A percentile compares a stretch with the other conserved stretches of the same genome.
Conservation (phyloP, 2,888 invertebrate species). For the Lissocephala sabroskyi region DNA sequence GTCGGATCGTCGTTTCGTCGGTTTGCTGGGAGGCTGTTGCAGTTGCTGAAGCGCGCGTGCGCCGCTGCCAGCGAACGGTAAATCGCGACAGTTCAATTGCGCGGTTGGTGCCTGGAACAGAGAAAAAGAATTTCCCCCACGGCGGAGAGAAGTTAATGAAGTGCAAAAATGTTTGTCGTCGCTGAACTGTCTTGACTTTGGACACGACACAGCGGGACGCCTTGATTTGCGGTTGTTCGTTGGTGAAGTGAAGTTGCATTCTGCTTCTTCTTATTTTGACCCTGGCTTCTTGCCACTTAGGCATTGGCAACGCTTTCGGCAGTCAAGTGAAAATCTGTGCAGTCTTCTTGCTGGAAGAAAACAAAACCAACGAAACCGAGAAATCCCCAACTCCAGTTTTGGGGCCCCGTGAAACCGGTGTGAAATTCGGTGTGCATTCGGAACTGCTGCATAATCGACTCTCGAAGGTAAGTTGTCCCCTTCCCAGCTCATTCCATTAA, state of each 20-base stretch:
- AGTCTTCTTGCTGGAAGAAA: slow-evolving; percentile 18
- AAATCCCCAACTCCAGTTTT: too few relatives aligned
- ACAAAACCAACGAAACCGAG: slow-evolving; percentile 7
- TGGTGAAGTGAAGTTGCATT: background rate
- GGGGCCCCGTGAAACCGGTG: too few relatives aligned
- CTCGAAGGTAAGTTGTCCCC: too few relatives aligned
- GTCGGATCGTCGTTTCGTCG: slow-evolving; percentile 11
- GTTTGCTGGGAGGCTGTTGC: slow-evolving; percentile 5
- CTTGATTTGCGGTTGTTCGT: slow-evolving; percentile 45
- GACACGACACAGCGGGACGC: slow-evolving; percentile 24
- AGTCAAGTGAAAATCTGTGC: slow-evolving; percentile 48
- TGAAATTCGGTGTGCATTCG: slow-evolving; percentile 10
- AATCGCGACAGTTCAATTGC: slow-evolving; percentile 21
- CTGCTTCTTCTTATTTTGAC: slow-evolving; percentile 16
- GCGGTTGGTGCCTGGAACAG: slow-evolving; percentile 4
- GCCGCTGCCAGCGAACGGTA: slow-evolving; percentile 34
- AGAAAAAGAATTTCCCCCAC: slow-evolving; percentile 39
- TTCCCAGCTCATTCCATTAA: too few relatives aligned
- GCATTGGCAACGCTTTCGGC: slow-evolving; percentile 21
- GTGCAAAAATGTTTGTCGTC: slow-evolving; percentile 53
- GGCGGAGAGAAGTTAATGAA: slow-evolving; percentile 56
- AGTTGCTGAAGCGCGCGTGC: slow-evolving; percentile 30
- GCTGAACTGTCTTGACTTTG: slow-evolving; percentile 21
- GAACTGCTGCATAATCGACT: too few relatives aligned
- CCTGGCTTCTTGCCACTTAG: slow-evolving; percentile 21